Evolutionary conservation across 1,140 invertebrate species (phyloP).

Genomic region (Mamestra configurata): DNA sequence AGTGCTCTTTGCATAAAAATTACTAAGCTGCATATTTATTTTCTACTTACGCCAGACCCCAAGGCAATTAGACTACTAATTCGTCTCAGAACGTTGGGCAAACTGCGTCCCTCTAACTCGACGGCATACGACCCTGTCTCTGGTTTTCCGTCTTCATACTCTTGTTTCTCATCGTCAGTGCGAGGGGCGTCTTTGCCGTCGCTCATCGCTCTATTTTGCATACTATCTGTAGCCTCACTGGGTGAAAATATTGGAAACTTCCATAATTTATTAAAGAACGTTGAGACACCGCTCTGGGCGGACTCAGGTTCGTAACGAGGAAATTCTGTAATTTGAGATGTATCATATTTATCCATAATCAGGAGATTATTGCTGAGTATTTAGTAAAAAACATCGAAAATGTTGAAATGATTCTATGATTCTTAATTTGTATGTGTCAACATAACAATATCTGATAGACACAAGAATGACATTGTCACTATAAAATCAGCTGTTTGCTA

Average conservation of each 20-base stretch:
- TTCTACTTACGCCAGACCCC: slow-evolving; percentile 90
- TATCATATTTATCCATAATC: slow-evolving; percentile 83
- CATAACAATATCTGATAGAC: not conserved
- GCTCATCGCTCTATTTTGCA: slow-evolving; percentile 63
- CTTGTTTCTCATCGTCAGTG: slow-evolving; percentile 62
- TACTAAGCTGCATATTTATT: not conserved
- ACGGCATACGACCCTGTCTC: slow-evolving; percentile 75
- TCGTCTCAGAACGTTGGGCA: slow-evolving; percentile 93
- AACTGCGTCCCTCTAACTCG: slow-evolving; percentile 90
- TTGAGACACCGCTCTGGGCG: slow-evolving; percentile 82
- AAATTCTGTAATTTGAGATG: slow-evolving; percentile 84
- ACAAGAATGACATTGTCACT: not conserved
- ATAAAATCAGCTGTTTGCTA: not conserved
- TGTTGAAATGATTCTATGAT: not conserved
- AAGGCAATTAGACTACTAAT: slow-evolving; percentile 93
- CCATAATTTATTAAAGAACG: slow-evolving; percentile 85
- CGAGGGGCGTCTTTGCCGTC: slow-evolving; percentile 61
- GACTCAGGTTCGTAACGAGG: slow-evolving; percentile 83
- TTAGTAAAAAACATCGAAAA: slow-evolving; percentile 36
- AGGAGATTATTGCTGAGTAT: slow-evolving; percentile 31
- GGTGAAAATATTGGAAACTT: slow-evolving; percentile 83
- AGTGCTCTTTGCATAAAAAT: not conserved
- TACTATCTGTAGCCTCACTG: slow-evolving; percentile 68
- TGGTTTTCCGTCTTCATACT: slow-evolving; percentile 69
- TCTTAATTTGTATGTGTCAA: not conserved